Evolutionary conservation across 2,888 invertebrate genomes (phyloP).

Genomic region (Cheilosia pagana): DNA sequence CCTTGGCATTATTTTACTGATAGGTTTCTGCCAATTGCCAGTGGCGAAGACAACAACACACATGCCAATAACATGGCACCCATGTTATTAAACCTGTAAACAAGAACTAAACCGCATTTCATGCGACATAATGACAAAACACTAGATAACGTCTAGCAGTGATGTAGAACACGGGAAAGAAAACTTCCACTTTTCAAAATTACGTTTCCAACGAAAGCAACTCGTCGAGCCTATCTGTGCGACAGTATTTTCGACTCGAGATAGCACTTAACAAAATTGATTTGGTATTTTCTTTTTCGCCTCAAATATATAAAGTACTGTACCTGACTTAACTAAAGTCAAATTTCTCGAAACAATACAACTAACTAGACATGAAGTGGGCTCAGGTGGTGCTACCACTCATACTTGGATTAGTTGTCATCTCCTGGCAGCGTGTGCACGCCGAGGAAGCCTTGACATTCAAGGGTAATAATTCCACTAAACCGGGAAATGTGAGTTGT

Average conservation of each 20-base stretch:
- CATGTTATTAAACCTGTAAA: conserved; percentile 58
- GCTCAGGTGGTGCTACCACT: conserved; percentile 38
- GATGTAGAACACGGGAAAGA: conserved; percentile 23
- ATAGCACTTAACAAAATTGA: conserved; percentile 45
- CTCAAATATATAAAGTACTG: conserved; percentile 53
- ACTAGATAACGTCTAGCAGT: conserved; percentile 31
- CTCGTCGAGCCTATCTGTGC: conserved; percentile 15
- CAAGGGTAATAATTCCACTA: conserved; percentile 8
- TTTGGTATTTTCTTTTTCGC: background rate
- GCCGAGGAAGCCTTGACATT: background rate
- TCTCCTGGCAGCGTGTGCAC: conserved; percentile 12
- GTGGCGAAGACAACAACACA: conserved; percentile 29
- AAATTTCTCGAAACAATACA: conserved; percentile 31
- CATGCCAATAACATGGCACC: conserved; percentile 32
- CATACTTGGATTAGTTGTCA: conserved; percentile 45
- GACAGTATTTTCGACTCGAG: conserved; percentile 1
- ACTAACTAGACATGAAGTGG: conserved; percentile 51
- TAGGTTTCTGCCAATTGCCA: background rate
- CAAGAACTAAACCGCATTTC: conserved; percentile 31
- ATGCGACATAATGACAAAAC: conserved; percentile 9
- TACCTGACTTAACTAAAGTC: conserved; percentile 29
- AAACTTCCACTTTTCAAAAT: conserved; percentile 54
- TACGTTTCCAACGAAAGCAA: conserved; percentile 5
- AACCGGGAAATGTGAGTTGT: conserved; percentile 46
- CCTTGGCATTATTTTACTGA: background rate